A percentile compares a stretch with the other conserved stretches of the same genome.
phyloP scores from a whole-genome alignment of 2,113 vertebrate genomes.

The Hippocampus barbouri region DNA sequence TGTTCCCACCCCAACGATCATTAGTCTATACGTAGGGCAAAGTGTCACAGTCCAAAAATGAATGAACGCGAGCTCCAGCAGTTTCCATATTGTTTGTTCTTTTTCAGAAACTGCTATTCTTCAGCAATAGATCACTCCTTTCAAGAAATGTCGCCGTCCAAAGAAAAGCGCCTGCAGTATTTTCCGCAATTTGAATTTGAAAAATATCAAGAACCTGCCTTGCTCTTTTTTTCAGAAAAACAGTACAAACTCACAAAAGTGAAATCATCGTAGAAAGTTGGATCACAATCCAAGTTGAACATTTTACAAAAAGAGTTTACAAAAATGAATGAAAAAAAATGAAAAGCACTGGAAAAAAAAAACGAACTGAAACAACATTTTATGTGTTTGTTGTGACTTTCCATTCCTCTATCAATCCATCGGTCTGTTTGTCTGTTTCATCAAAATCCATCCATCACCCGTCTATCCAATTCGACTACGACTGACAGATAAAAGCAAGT shows the following conservation, averaged over 20 bases:
- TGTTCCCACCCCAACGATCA: slow-evolving; percentile 50
- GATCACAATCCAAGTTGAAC: no score
- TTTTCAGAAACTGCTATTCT: neutral
- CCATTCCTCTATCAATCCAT: no score
- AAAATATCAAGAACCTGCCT: neutral
- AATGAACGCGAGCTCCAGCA: neutral
- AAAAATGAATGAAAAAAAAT: no score
- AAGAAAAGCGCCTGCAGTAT: neutral
- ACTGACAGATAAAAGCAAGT: no score
- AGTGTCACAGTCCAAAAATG: slow-evolving; percentile 17
- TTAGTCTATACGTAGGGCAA: slow-evolving; percentile 34
- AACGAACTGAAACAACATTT: no score
- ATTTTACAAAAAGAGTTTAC: no score
- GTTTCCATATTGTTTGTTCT: neutral
- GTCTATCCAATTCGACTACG: no score
- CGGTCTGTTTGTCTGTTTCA: no score
- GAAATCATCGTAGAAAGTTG: neutral
- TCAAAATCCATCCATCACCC: no score
- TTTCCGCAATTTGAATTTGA: neutral
- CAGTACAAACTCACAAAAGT: neutral
- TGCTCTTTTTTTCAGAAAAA: neutral
- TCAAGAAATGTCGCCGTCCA: neutral
- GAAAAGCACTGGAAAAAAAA: no score
- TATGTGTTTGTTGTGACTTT: no score
- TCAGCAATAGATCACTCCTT: neutral